A percentile compares a stretch with the other conserved stretches of the same genome.
phyloP scores from a whole-genome alignment of 2,113 vertebrate species.

The Rhea pennata region DNA sequence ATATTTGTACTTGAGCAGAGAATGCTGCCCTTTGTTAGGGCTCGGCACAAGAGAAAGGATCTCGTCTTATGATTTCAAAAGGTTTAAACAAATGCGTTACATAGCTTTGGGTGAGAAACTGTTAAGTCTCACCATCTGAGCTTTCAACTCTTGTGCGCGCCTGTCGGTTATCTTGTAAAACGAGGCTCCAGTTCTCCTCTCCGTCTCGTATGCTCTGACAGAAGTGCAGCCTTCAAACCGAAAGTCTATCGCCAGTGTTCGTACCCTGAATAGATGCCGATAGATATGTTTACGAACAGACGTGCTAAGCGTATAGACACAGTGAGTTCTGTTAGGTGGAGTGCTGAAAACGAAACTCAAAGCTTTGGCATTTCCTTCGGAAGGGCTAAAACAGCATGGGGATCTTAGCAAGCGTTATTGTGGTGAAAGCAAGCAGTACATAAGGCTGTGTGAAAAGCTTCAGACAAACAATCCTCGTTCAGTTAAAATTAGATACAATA shows the following conservation, averaged over 20 bases:
- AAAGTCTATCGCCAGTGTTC: background rate
- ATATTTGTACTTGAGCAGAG: background rate
- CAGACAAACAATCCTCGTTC: background rate
- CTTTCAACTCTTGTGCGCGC: background rate
- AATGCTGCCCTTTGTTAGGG: background rate
- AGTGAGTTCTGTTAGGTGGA: background rate
- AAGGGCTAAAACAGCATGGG: background rate
- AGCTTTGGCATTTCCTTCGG: constrained; percentile 14
- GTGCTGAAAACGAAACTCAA: constrained; percentile 25
- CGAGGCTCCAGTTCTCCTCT: background rate
- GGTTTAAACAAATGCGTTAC: background rate
- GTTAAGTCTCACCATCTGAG: background rate
- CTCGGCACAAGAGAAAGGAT: background rate
- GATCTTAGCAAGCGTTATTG: background rate
- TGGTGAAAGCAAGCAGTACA: background rate
- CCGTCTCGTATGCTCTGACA: background rate
- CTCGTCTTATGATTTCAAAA: background rate
- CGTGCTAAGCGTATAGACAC: background rate
- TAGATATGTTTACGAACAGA: background rate
- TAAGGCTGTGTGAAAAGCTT: background rate
- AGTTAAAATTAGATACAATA: background rate
- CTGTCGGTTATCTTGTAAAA: background rate
- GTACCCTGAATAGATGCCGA: background rate
- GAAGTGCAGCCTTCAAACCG: background rate
- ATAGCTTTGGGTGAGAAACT: background rate